Conservation (phyloP, 1,140 invertebrate genomes). For the Cyphomyrmex costatus region DNA sequence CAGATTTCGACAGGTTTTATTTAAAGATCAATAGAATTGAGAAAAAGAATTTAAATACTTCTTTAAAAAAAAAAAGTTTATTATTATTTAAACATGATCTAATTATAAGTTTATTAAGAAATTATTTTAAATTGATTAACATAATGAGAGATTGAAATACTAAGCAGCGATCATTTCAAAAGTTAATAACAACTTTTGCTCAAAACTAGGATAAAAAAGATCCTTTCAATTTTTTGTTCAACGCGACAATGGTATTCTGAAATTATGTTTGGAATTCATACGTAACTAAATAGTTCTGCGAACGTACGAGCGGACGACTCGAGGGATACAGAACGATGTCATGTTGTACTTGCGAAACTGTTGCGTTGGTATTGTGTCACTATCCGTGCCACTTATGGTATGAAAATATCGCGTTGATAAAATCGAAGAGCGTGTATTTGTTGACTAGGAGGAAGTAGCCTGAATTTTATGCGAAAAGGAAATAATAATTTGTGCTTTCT, state of each 20-base stretch:
- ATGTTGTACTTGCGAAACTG: conserved; percentile 72
- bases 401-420: conserved; percentile 66
- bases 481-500: conserved; percentile 66
- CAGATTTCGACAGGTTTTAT: not conserved
- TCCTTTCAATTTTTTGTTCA: not conserved
- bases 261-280: conserved; percentile 16
- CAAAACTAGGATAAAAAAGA: not conserved
- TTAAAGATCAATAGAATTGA: not conserved
- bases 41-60: not conserved
- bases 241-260: conserved; percentile 5
- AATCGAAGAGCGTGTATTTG: conserved; percentile 40
- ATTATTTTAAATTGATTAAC: not conserved
- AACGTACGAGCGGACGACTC: conserved; percentile 33
- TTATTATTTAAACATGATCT: not conserved
- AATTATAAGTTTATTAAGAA: not conserved
- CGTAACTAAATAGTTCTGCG: not conserved
- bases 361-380: conserved; percentile 65
- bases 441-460: conserved; percentile 62
- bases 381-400: conserved; percentile 66
- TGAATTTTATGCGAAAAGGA: conserved; percentile 63
- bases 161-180: not conserved
- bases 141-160: not conserved
- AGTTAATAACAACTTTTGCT: not conserved
- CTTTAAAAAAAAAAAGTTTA: not conserved
- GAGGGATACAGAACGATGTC: conserved; percentile 63